Evolutionary conservation across 2,797 vertebrate genomes (phyloP).

Genomic region (Pangasius djambal): DNA sequence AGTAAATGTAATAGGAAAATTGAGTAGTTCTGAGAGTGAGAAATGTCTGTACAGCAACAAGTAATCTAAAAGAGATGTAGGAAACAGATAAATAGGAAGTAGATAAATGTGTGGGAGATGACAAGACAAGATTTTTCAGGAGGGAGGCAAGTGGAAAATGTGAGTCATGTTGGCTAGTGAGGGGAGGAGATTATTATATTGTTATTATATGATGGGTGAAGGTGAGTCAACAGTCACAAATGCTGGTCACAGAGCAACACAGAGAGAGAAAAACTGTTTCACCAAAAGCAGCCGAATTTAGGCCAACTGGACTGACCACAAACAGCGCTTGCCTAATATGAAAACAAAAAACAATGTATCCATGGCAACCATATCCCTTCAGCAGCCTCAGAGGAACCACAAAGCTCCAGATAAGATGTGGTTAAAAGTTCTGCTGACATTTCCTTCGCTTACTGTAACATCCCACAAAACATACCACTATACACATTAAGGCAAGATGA

Average conservation of each 20-base stretch:
- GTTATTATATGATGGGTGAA: conserved; percentile 10
- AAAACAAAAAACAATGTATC: conserved; percentile 60
- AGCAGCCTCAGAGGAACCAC: conserved; percentile 7
- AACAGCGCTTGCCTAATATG: conserved; percentile 11
- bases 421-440: conserved; percentile 37
- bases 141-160: conserved; percentile 16
- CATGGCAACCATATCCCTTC: conserved; percentile 57
- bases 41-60: neutral
- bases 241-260: neutral
- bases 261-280: neutral
- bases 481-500: conserved; percentile 8
- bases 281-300: conserved; percentile 7
- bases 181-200: neutral
- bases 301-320: conserved; percentile 6
- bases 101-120: neutral
- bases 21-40: neutral
- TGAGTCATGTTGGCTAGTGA: conserved; percentile 18
- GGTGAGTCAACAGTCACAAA: conserved; percentile 22
- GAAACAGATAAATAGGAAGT: neutral
- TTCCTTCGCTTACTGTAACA: conserved; percentile 32
- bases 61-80: neutral
- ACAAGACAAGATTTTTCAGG: conserved; percentile 16
- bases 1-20: neutral
- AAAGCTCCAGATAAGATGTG: conserved; percentile 31
- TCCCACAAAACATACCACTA: conserved; percentile 30